A percentile compares a stretch with the other conserved stretches of the same genome.
Evolutionary conservation across 1,140 invertebrate genomes (phyloP).

Genomic region (Coboldia fuscipes): DNA sequence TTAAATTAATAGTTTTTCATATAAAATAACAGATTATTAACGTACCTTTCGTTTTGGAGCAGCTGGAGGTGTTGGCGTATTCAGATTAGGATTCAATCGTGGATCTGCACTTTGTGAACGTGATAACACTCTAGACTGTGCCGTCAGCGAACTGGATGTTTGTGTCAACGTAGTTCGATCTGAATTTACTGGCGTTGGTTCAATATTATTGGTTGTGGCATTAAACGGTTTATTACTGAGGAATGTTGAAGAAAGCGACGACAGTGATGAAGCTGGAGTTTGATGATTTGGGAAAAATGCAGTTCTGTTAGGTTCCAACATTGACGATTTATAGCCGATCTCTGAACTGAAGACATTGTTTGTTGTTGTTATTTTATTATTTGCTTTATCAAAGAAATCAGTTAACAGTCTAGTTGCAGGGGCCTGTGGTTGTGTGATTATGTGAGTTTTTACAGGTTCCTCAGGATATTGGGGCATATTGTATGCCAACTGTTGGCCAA

Average conservation of each 20-base stretch:
- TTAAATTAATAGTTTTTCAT: too few relatives aligned
- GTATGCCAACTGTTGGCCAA: too few relatives aligned
- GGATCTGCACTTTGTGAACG: slow-evolving; percentile 19
- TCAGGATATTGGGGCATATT: too few relatives aligned
- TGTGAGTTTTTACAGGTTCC: not conserved
- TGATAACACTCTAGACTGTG: slow-evolving; percentile 4
- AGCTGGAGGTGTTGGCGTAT: slow-evolving; percentile 14
- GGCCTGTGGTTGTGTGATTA: slow-evolving; percentile 6
- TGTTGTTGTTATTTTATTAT: too few relatives aligned
- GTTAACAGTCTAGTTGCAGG: too few relatives aligned
- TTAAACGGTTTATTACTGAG: not conserved
- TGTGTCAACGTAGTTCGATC: not conserved
- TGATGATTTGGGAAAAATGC: too few relatives aligned
- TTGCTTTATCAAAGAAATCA: too few relatives aligned
- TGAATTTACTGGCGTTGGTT: not conserved
- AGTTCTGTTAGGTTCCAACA: too few relatives aligned
- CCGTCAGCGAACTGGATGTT: not conserved
- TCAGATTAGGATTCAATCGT: slow-evolving; percentile 15
- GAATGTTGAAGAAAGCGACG: not conserved
- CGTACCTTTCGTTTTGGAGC: slow-evolving; percentile 15
- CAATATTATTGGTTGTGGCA: not conserved
- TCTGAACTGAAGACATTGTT: too few relatives aligned
- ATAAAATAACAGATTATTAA: too few relatives aligned
- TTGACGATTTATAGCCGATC: too few relatives aligned
- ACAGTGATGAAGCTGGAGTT: not conserved